A percentile compares a stretch with the other conserved stretches of the same genome.
phyloP scores from a whole-genome alignment of 1,140 invertebrate species.

The Octopus bimaculoides region DNA sequence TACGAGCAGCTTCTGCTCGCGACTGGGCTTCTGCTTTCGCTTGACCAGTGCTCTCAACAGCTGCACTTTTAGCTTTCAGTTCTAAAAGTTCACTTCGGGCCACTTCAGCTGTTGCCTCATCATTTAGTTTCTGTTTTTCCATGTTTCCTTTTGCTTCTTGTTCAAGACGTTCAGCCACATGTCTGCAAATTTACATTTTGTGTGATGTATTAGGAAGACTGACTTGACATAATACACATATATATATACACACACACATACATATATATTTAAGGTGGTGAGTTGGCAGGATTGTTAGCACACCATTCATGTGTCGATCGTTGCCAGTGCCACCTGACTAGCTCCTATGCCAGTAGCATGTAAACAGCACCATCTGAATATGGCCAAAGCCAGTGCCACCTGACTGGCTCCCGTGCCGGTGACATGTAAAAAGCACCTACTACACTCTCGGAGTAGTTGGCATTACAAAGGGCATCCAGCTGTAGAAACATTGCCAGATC shows the following conservation, averaged over 20 bases:
- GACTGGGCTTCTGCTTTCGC: slow-evolving; percentile 62
- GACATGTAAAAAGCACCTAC: too few species aligned
- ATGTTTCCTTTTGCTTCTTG: slow-evolving; percentile 61
- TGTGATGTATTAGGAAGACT: too few species aligned
- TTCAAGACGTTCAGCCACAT: slow-evolving; percentile 62
- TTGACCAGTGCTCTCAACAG: slow-evolving; percentile 58
- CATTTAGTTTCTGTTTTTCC: slow-evolving; percentile 60
- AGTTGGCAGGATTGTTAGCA: too few species aligned
- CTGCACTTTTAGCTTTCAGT: slow-evolving; percentile 57
- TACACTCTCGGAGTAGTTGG: too few species aligned
- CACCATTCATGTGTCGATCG: too few species aligned
- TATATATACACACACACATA: background rate
- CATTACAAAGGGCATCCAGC: too few species aligned
- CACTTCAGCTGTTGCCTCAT: slow-evolving; percentile 61
- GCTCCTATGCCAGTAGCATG: too few species aligned
- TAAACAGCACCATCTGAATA: too few species aligned
- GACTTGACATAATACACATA: background rate
- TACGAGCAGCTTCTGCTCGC: slow-evolving; percentile 58
- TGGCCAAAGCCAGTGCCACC: too few species aligned
- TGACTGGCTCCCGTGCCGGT: too few species aligned
- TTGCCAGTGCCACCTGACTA: too few species aligned
- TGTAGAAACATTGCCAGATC: too few species aligned
- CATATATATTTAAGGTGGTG: background rate
- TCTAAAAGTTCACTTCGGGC: slow-evolving; percentile 57
- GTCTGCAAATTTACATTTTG: slow-evolving; percentile 38